Evolutionary conservation across 2,113 vertebrate species (phyloP), one percentile per base, ranked within the genome.

Genomic region (Epinephelus moara): DNA sequence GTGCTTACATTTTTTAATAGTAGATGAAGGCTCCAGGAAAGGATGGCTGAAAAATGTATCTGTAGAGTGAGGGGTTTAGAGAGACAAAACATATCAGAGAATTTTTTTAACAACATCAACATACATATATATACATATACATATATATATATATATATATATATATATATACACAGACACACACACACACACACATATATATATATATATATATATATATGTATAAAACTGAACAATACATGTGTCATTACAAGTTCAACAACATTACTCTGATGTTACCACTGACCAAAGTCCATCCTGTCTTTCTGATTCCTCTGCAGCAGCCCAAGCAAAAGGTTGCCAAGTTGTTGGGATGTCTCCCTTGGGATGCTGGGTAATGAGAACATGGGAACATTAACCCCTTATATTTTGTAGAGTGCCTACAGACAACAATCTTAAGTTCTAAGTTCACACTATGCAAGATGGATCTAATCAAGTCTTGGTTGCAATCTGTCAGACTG

Each of bases 231-330:
- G 10, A 71, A 49, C 61, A 53, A n/a, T 45, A 3, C 15, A 59
- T 55, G 25, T 18, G 67, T 5, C 6, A n/a, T 60, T 13, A 25
- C 1, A 66, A n/a, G 9, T 21, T 37, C 57, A 30, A 33, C 55
- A 2, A 21, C 25, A 12, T 61, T 5, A n/a, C 21, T 23, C 7
- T 14, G 23, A 76, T 13, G 55, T 69, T 30, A 49, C 15, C 3
- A 96, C 97, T 89, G 90, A 98, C 98, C 97, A 82, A 99, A 99
- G 91, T 99, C 97, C 96, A 99, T 97, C 80, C 98, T 95, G 69
- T 99, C 98, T 90, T 99, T 99, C 88, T 99, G 98, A 91, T 97
- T 99, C 91, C 97, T 97, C 94, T 99, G 98, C 89, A 99, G 96
- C 84, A 99, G 95, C 64, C 97, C 97, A 79, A 98, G 93, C 56